phyloP scores from a whole-genome alignment of 2,113 vertebrate species.

The Carollia perspicillata region DNA sequence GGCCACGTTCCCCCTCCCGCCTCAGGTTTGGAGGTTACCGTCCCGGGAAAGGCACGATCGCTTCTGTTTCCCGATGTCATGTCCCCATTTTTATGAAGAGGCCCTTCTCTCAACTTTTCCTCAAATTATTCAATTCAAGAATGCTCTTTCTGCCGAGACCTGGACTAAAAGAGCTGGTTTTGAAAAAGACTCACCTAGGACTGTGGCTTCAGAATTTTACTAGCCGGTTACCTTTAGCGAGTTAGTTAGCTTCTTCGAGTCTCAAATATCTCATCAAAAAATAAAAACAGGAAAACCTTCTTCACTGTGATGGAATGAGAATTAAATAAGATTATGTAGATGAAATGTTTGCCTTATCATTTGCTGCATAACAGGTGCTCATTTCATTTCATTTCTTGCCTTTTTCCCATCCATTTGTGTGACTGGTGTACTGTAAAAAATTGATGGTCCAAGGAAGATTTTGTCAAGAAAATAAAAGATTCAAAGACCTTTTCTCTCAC shows the following conservation, averaged over 20 bases:
- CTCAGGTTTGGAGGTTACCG: not conserved
- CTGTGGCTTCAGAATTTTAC: not conserved
- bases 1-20: accelerated
- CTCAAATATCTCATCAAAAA: not conserved
- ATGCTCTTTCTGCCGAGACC: not conserved
- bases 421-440: not conserved
- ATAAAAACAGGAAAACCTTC: not conserved
- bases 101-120: not conserved
- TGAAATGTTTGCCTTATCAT: not conserved
- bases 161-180: not conserved
- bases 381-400: not conserved
- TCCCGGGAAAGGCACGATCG: not conserved
- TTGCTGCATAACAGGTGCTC: not conserved
- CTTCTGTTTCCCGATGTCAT: not conserved
- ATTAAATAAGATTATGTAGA: not conserved
- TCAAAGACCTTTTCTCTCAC: not conserved
- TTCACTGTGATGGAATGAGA: not conserved
- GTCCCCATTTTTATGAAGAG: not conserved
- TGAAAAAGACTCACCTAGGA: not conserved
- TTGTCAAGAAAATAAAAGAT: not conserved
- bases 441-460: not conserved
- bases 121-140: not conserved
- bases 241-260: not conserved
- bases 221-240: not conserved
- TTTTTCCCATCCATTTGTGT: not conserved